These are phyloP conservation scores for Acyrthosiphon pisum DNA, from an alignment of 1,140 invertebrate genomes.

Conservation along the genomic window DNA sequence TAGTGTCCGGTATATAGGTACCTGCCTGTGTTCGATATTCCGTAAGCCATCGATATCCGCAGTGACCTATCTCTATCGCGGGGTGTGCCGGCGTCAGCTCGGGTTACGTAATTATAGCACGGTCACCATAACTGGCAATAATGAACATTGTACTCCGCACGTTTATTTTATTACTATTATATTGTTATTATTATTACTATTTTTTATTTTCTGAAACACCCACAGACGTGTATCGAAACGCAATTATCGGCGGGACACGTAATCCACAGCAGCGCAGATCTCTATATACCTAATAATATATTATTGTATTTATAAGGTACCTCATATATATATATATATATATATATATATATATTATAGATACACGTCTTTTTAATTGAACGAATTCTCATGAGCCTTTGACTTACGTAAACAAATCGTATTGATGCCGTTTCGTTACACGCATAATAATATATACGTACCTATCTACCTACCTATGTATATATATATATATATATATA, in stretches of 20 bases:
- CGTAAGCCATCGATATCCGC: not conserved
- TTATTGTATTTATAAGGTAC: not conserved
- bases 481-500: too few species aligned
- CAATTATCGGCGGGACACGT: not conserved
- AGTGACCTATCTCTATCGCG: not conserved
- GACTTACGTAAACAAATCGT: not conserved
- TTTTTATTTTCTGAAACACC: not conserved
- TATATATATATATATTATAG: too few species aligned
- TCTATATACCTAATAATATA: not conserved
- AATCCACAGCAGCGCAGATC: not conserved
- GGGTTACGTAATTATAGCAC: not conserved
- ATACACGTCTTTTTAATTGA: conserved; percentile 17
- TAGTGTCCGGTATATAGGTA: not conserved
- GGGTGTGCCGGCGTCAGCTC: conserved; percentile 12
- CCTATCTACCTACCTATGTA: not conserved
- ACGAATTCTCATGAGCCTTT: conserved; percentile 38
- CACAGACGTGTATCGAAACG: not conserved
- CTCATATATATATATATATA: not conserved
- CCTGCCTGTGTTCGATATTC: not conserved
- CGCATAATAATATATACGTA: not conserved
- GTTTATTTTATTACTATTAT: not conserved
- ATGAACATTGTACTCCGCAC: not conserved
- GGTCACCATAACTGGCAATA: not conserved
- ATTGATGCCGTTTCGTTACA: not conserved
- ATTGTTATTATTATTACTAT: not conserved